Evolutionary conservation across 2,797 vertebrate genomes (phyloP), one percentile per base, ranked within the genome.

Genomic region (Sparidentex hasta): DNA sequence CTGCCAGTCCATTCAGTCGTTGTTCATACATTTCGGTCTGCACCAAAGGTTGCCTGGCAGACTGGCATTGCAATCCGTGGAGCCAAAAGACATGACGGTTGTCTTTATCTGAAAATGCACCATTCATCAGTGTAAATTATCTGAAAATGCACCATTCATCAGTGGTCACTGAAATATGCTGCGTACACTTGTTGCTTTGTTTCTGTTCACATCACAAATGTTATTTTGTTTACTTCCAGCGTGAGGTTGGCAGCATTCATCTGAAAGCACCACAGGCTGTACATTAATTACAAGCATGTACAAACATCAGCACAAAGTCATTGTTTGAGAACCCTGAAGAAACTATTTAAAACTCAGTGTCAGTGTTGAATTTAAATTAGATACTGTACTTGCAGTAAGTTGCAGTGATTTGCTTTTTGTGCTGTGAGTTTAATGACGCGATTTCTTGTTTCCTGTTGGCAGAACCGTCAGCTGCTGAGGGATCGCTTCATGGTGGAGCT

Each of bases 401-500:
- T 50, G 14, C 47, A 68, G 47, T 27, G 29, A 13, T 74, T 71
- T 72, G 11, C 20, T 11, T 70, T 65, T 0, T 7, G 4, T 20
- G 4, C 17, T 51, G 0, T 7, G 2, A 58, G n/a, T 25, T 4
- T 67, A 38, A 25, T 54, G n/a, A 70, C 0, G 21, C 38, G 11
- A 68, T 41, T 64, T 76, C 25, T 67, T 11, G 11, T 80, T 52
- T 73, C 55, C 50, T 44, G 11, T 55, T 20, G 69, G 21, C 90
- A 99, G 98, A 95, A 98, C 88, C 96, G 98, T 59, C 98, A 99
- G 94, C 95, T 99, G 78, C 92, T 99, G 83, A 97, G 97, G 90
- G 97, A 99, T 94, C 95, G 97, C 83, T 98, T 98, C 93, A 97
- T 99, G 97, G 98, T 99, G 91, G 98, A 99, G 92, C 93, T 98